Conservation (phyloP, 2,113 vertebrate genomes). For the Etheostoma cragini region DNA sequence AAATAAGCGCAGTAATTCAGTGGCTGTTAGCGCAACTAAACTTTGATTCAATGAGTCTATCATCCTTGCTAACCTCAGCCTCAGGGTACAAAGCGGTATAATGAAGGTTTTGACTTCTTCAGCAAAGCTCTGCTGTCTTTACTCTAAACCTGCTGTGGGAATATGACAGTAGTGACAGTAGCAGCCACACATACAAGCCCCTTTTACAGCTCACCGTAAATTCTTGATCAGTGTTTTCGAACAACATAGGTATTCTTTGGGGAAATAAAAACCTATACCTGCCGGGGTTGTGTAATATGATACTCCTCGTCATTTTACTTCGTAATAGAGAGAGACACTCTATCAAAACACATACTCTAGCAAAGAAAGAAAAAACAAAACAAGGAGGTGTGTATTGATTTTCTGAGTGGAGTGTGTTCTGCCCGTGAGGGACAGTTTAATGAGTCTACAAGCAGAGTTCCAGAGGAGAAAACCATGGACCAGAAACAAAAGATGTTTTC, state of each 20-base stretch:
- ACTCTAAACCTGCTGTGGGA: slow-evolving; percentile 24
- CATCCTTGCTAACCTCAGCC: slow-evolving; percentile 42
- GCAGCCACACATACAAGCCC: slow-evolving; percentile 36
- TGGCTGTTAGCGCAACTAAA: slow-evolving; percentile 5
- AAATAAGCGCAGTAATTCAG: slow-evolving; percentile 10
- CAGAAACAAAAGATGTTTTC: slow-evolving; percentile 74
- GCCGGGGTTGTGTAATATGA: slow-evolving; percentile 62
- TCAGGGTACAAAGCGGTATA: slow-evolving; percentile 25
- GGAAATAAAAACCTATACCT: slow-evolving; percentile 76
- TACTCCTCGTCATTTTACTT: slow-evolving; percentile 72
- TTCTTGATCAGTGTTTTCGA: slow-evolving; percentile 69
- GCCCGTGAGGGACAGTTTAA: slow-evolving; percentile 82
- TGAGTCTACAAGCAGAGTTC: slow-evolving; percentile 80
- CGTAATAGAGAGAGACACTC: slow-evolving; percentile 70
- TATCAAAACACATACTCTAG: slow-evolving; percentile 69
- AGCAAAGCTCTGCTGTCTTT: slow-evolving; percentile 43
- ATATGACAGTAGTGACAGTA: slow-evolving; percentile 49
- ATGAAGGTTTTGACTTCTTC: slow-evolving; percentile 31
- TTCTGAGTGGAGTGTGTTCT: slow-evolving; percentile 75
- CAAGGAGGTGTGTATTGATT: slow-evolving; percentile 80
- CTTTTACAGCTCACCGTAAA: slow-evolving; percentile 66
- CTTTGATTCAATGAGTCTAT: slow-evolving; percentile 38
- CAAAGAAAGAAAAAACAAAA: slow-evolving; percentile 22
- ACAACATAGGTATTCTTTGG: slow-evolving; percentile 60
- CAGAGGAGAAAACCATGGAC: slow-evolving; percentile 63